Evolutionary conservation across 1,140 invertebrate genomes (phyloP).

Genomic region (Pseudomyrmex flavicornis): DNA sequence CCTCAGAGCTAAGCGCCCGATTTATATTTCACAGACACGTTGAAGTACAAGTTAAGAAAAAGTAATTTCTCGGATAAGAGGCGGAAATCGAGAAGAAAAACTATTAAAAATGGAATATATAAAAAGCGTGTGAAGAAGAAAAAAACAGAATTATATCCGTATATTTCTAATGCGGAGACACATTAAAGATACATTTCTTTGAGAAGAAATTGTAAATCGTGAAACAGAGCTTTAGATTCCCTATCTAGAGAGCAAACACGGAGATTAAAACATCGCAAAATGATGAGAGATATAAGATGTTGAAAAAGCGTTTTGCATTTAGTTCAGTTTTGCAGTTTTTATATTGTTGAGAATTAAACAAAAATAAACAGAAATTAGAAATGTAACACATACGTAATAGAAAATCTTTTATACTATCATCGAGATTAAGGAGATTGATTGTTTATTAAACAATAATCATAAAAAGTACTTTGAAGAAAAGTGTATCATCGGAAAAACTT

Average conservation of each 20-base stretch:
- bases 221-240: neutral
- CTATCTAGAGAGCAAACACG: constrained; percentile 2
- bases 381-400: neutral
- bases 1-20: constrained; percentile 15
- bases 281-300: neutral
- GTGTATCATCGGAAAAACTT: neutral
- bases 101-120: neutral
- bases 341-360: neutral
- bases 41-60: constrained; percentile 19
- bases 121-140: neutral
- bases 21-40: constrained; percentile 38
- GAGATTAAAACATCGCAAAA: neutral
- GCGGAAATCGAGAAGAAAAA: neutral
- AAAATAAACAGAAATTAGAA: neutral
- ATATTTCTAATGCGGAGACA: neutral
- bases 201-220: constrained; percentile 23
- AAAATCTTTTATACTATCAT: too few species aligned
- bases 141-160: too few species aligned
- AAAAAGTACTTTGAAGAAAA: neutral
- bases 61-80: constrained; percentile 21
- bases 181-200: neutral
- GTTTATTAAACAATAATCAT: neutral
- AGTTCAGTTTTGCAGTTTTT: neutral
- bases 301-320: neutral
- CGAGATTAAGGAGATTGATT: constrained; percentile 3